phyloP scores from a whole-genome alignment of 2,797 vertebrate species.

The Cuculus canorus region DNA sequence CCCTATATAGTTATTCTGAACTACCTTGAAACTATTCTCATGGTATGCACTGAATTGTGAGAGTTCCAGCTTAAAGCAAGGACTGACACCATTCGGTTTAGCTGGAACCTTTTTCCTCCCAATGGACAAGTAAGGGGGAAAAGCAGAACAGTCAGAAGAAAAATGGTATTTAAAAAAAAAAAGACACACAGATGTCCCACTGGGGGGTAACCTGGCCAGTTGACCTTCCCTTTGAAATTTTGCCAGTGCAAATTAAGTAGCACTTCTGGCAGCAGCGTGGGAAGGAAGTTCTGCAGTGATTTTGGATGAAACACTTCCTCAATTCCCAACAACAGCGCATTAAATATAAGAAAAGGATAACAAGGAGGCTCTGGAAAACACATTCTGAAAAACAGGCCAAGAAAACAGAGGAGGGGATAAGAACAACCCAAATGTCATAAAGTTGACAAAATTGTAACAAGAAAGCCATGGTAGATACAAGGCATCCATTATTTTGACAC shows the following conservation, averaged over 20 bases:
- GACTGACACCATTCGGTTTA: background rate
- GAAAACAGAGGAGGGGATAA: background rate
- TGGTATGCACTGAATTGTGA: background rate
- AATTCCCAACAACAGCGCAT: background rate
- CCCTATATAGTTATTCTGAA: background rate
- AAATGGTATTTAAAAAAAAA: conserved; percentile 28
- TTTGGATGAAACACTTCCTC: conserved; percentile 55
- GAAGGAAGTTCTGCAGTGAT: conserved; percentile 53
- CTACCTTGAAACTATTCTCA: background rate
- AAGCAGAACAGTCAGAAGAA: conserved; percentile 11
- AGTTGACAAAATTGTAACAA: background rate
- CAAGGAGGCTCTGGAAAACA: conserved; percentile 1
- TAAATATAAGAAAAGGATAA: conserved; percentile 30
- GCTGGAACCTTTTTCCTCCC: background rate
- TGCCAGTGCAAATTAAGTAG: conserved; percentile 64
- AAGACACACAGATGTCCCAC: background rate
- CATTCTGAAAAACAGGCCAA: background rate
- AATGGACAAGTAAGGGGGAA: background rate
- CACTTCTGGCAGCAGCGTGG: background rate
- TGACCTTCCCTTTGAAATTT: conserved; percentile 60
- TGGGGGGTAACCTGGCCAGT: conserved; percentile 37
- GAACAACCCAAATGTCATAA: background rate
- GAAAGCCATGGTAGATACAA: background rate
- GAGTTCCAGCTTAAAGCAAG: background rate
- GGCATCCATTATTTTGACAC: background rate